Percentiles rank a stretch among this genome's conserved stretches.
Conservation (phyloP, 2,797 vertebrate genomes). For the Ara ararauna region DNA sequence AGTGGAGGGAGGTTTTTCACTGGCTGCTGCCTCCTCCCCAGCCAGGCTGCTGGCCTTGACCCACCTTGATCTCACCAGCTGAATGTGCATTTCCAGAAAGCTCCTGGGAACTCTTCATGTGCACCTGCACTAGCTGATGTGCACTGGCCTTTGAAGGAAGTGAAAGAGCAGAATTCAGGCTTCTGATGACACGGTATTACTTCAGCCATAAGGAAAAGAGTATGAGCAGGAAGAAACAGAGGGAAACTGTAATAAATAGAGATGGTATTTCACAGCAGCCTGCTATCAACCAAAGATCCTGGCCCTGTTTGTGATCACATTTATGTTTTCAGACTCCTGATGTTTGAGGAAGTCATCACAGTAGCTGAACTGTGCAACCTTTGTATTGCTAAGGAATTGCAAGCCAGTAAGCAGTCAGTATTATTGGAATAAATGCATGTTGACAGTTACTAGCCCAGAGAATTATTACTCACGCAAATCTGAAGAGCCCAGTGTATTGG, state of each 20-base stretch:
- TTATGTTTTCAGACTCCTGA: neutral
- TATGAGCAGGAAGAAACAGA: neutral
- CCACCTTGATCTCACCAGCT: neutral
- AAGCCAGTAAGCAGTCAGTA: neutral
- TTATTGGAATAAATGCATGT: neutral
- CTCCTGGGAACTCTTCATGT: neutral
- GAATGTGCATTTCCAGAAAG: neutral
- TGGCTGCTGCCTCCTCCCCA: neutral
- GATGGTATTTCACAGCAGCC: neutral
- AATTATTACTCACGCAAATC: neutral
- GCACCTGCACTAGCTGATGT: neutral
- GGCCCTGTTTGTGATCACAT: neutral
- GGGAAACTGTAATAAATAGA: neutral
- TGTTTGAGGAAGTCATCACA: neutral
- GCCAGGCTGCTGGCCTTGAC: neutral
- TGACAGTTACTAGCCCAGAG: constrained; percentile 17
- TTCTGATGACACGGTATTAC: neutral
- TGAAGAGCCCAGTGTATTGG: neutral
- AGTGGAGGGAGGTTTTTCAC: neutral
- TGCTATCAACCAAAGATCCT: neutral
- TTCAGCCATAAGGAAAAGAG: neutral
- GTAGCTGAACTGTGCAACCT: neutral
- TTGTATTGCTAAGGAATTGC: neutral
- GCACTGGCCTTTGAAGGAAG: neutral
- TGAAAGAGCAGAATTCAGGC: neutral